Percentiles rank a stretch among this genome's conserved stretches.
Conservation (phyloP, 1,140 invertebrate species). For the Caenorhabditis inopinata region DNA sequence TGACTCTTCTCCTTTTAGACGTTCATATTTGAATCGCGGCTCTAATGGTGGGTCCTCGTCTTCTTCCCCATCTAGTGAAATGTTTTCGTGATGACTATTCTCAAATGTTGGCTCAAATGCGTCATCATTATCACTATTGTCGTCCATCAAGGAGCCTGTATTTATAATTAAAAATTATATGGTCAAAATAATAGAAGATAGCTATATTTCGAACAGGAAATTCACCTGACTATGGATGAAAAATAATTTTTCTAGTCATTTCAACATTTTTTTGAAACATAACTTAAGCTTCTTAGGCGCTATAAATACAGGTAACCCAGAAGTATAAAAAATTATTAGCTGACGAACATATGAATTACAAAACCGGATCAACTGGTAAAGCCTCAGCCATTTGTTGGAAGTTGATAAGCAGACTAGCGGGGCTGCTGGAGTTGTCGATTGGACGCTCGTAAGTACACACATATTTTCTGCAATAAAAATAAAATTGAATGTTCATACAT, state of each 20-base stretch:
- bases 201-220: background rate
- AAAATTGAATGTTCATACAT: no score
- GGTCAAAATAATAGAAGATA: background rate
- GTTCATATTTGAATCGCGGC: conserved; percentile 68
- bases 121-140: background rate
- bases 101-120: background rate
- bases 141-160: background rate
- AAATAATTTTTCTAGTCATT: no score
- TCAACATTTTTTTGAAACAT: no score
- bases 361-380: background rate
- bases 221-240: background rate
- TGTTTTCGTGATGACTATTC: background rate
- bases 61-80: background rate
- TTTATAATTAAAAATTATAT: background rate
- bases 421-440: background rate
- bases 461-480: background rate
- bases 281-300: no score
- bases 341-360: background rate
- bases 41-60: conserved; percentile 55
- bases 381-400: background rate
- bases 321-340: background rate
- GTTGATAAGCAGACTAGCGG: background rate
- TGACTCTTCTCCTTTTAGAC: conserved; percentile 63
- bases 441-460: conserved; percentile 48
- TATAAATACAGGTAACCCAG: no score